Percentiles rank a stretch among this genome's conserved stretches.
phyloP scores from a whole-genome alignment of 2,113 vertebrate genomes.

The Eupsittula cactorum region DNA sequence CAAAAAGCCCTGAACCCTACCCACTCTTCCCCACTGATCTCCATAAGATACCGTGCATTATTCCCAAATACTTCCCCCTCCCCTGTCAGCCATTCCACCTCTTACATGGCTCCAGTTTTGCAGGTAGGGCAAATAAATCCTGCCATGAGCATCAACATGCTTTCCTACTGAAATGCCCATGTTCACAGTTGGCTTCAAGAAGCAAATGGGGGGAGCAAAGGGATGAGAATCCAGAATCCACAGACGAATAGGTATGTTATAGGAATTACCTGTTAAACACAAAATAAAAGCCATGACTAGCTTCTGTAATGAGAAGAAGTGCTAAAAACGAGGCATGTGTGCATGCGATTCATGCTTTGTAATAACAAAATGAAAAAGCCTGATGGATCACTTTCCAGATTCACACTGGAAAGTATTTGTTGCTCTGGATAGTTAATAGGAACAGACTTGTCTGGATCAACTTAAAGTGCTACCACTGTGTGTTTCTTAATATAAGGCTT shows the following conservation, averaged over 20 bases:
- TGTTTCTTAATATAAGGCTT: neutral
- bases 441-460: neutral
- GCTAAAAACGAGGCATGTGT: neutral
- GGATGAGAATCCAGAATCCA: conserved; percentile 97
- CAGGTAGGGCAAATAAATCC: conserved; percentile 89
- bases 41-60: neutral
- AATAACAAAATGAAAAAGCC: neutral
- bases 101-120: conserved; percentile 95
- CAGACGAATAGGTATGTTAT: conserved; percentile 90
- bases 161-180: conserved; percentile 92
- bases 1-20: neutral
- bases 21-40: neutral
- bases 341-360: neutral
- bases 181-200: conserved; percentile 86
- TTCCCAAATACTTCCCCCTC: neutral
- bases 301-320: neutral
- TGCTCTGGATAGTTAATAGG: neutral
- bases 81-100: neutral
- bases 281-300: conserved; percentile 33
- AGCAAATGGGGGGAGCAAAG: conserved; percentile 93
- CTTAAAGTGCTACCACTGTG: neutral
- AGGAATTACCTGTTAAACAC: conserved; percentile 81
- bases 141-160: conserved; percentile 87
- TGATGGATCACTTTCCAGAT: neutral
- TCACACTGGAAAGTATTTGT: neutral